Base-by-base conservation (phyloP, 2,888 invertebrate species). In the Ectemnius cavifrons region DNA sequence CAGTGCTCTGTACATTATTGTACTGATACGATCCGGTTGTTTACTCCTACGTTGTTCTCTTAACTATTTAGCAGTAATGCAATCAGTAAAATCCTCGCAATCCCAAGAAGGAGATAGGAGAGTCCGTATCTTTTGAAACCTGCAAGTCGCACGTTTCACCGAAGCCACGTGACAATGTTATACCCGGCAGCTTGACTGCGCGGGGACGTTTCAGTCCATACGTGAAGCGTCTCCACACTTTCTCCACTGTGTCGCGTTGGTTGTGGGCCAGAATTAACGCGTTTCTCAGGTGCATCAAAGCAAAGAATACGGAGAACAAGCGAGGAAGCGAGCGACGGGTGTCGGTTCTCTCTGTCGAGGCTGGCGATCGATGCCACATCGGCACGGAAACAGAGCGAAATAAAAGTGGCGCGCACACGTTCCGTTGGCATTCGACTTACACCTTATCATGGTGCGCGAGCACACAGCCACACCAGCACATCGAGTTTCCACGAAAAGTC, bases 401-500 rank as follows among this genome's bases (percentile, higher is more conserved):
- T 52, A 52, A 52, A 52, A 52, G 52, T 52, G 16, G 52, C 52
- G n/a, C 16, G n/a, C 13, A 52, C 52, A 52, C 52, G 16, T 52
- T 52, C 52, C n/a, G 37, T 2, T 14, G 52, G n/a, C 52, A 47
- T 47, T 47, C 47, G 47, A 47, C 47, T 47, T n/a, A 14, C 52
- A 13, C 52, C 14, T 52, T 52, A 52, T 52, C 52, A 14, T 14
- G n/a, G 52, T 14, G 52, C 52, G 52, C 52, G 52, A 14, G 52
- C 52, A 13, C 47, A 63, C 68, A 69, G 72, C 76, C 70, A 61
- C 46, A 68, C 66, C 63, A 73, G 63, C 71, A 72, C 73, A 70
- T 70, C 75, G 74, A 63, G 73, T 81, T 85, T 85, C 84, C 75
- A 80, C 79, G 82, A 82, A 85, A 82, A 84, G 80, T 85, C 85